Evolutionary conservation across 2,113 vertebrate species (phyloP), one percentile per base, ranked within the genome.

Genomic region (Leptosomus discolor): DNA sequence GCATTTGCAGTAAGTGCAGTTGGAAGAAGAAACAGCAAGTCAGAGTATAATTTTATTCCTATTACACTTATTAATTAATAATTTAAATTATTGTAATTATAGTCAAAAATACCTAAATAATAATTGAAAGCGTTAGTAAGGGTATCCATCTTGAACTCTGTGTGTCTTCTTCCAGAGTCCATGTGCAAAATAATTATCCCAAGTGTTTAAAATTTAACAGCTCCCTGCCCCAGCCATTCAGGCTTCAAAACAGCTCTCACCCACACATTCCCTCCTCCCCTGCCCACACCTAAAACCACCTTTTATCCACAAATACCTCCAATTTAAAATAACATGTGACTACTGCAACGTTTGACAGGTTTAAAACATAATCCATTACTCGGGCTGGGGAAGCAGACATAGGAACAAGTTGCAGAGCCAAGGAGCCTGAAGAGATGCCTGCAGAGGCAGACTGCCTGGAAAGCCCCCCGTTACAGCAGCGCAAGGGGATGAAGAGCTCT

Each of bases 261-360:
- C 23, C 57, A 34, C 21, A 24, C 21, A 11, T 15, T 57, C 50
- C 34, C 27, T 45, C 51, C 29, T 75, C 45, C 34, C 18, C 8
- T 3, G 0, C 6, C 3, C 29, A 23, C 30, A 56, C 3, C 20
- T 63, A 58, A 26, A 57, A 76, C 22, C 36, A 15, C 13, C 14
- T 78, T 48, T 75, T 68, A 60, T 63, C 32, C 24, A 22, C 46
- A 71, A 37, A 50, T 9, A 30, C 29, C 30, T 69, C 63, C 0
- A 0, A n/a, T 27, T 57, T 65, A 32, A 48, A 43, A 4, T 16
- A 48, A 76, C 12, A 16, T 1, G 3, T 1, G 3, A 83, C 24
- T 17, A 41, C 26, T 43, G 64, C 20, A 4, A 6, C 12, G 27
- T 57, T 51, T 37, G 11, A 24, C 0, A 60, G 30, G 48, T 45